Conservation (phyloP, 2,888 invertebrate genomes). For the Ischnus inquisitorius region DNA sequence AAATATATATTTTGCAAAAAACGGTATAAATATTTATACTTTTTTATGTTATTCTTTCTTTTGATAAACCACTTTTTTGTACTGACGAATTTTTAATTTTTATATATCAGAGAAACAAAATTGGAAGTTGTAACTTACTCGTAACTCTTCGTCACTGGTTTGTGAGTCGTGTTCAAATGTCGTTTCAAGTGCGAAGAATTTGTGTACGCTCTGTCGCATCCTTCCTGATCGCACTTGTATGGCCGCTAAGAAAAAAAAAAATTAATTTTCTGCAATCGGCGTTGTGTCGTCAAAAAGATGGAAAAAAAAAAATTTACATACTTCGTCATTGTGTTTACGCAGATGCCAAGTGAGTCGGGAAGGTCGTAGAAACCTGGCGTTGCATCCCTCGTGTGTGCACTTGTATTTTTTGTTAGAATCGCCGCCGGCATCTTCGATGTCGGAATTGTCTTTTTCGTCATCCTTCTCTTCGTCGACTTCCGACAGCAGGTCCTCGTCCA, state of each 20-base stretch:
- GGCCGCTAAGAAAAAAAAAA: constrained; percentile 86
- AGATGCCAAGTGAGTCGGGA: constrained; percentile 87
- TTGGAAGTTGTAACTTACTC: too few species aligned
- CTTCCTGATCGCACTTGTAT: constrained; percentile 87
- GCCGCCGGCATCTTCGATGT: constrained; percentile 22
- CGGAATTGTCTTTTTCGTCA: constrained; percentile 53
- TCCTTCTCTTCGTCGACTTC: constrained; percentile 57
- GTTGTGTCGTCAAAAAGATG: neutral
- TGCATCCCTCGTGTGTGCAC: constrained; percentile 86
- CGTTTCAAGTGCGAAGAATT: constrained; percentile 88
- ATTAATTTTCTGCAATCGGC: neutral
- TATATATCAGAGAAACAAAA: constrained; percentile 7
- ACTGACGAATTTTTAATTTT: too few species aligned
- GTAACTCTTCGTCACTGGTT: constrained; percentile 66
- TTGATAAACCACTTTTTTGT: too few species aligned
- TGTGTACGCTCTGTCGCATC: constrained; percentile 88
- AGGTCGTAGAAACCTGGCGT: constrained; percentile 86
- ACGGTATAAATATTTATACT: too few species aligned
- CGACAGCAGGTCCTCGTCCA: constrained; percentile 42
- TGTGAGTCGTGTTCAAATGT: constrained; percentile 87
- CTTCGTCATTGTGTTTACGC: constrained; percentile 87
- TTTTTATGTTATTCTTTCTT: too few species aligned
- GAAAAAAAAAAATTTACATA: constrained; percentile 81
- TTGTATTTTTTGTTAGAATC: constrained; percentile 80
- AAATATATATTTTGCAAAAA: too few species aligned